Conservation (phyloP, 2,888 invertebrate species). For the Tiliacea citrago region DNA sequence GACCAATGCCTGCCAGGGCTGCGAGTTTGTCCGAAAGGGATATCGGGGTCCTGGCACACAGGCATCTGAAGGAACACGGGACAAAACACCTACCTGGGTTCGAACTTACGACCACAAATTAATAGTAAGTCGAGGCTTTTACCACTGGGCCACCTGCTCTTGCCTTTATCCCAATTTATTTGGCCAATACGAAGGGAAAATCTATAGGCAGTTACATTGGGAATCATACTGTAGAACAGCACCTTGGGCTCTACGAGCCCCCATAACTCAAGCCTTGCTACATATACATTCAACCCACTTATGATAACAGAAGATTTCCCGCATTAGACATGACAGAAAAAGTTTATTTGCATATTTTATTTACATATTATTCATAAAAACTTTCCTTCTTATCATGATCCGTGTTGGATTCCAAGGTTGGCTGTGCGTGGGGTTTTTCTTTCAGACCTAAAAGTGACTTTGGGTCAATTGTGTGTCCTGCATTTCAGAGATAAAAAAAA, state of each 20-base stretch:
- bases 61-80: too few species aligned
- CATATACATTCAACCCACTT: slow-evolving; percentile 15
- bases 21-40: too few species aligned
- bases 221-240: background rate
- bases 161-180: too few species aligned
- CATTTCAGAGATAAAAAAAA: too few species aligned
- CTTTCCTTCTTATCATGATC: slow-evolving; percentile 22
- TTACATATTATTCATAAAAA: slow-evolving; percentile 9
- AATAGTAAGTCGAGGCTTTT: too few species aligned
- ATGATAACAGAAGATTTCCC: slow-evolving; percentile 56
- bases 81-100: too few species aligned
- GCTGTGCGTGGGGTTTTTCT: background rate
- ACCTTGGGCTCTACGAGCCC: slow-evolving; percentile 43
- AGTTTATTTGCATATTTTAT: slow-evolving; percentile 19
- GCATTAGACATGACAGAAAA: slow-evolving; percentile 36
- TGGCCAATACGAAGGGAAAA: background rate
- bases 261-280: slow-evolving; percentile 42
- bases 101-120: too few species aligned
- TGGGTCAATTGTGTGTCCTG: too few species aligned
- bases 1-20: too few species aligned
- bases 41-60: too few species aligned
- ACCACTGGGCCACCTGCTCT: too few species aligned
- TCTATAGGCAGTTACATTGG: background rate
- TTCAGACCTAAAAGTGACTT: background rate
- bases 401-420: background rate